These are phyloP conservation scores for Eurytoma californica DNA, from an alignment of 2,888 invertebrate species.

Conservation along the genomic window DNA sequence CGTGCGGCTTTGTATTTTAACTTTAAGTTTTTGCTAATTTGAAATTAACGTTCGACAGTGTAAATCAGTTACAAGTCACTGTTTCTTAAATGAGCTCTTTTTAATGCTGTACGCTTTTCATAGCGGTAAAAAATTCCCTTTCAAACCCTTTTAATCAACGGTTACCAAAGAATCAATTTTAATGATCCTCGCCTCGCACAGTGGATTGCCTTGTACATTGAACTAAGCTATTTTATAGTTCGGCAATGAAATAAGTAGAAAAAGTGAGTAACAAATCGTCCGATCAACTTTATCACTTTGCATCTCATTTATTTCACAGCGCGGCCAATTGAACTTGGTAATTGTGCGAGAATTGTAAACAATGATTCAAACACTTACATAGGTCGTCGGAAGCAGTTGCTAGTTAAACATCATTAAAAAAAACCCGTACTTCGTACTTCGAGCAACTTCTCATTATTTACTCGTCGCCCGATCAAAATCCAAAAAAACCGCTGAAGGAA, in stretches of 20 bases:
- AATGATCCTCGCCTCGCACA: background rate
- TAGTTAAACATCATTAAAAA: background rate
- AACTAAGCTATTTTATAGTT: no score
- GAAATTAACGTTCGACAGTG: background rate
- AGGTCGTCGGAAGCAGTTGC: background rate
- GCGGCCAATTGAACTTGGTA: conserved; percentile 47
- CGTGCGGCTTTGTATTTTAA: conserved; percentile 20
- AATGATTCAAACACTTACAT: conserved; percentile 45
- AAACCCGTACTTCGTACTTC: background rate
- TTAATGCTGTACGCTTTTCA: no score
- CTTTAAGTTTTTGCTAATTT: conserved; percentile 11
- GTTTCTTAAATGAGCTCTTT: no score
- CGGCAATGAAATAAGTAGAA: background rate
- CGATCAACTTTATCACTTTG: background rate
- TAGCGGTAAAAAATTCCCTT: no score
- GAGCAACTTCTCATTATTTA: no score
- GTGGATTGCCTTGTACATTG: no score
- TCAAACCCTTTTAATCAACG: no score
- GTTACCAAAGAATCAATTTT: no score
- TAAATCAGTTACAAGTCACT: no score
- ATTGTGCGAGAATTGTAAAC: conserved; percentile 47
- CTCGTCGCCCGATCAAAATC: background rate
- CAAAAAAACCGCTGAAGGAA: background rate
- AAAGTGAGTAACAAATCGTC: conserved; percentile 39
- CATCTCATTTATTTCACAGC: conserved; percentile 33